Evolutionary conservation across 2,797 vertebrate species (phyloP), one percentile per base, ranked within the genome.

Genomic region (Discoglossus pictus): DNA sequence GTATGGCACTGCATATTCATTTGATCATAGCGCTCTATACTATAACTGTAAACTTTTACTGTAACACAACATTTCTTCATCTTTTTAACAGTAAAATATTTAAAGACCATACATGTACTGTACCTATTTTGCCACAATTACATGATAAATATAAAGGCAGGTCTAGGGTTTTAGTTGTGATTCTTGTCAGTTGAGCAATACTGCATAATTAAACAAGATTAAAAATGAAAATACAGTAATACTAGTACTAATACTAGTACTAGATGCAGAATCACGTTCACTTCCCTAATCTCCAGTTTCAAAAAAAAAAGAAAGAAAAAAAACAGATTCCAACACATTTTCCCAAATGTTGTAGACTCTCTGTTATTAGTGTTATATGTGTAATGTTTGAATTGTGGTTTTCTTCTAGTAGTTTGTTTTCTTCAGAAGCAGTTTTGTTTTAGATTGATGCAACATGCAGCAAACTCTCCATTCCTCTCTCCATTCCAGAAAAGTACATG

Each of bases 51-150:
- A n/a, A n/a, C n/a, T n/a, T n/a, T n/a, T n/a, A n/a, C n/a, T n/a
- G n/a, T n/a, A n/a, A n/a, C n/a, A n/a, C n/a, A n/a, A n/a, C n/a
- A n/a, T n/a, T n/a, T n/a, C n/a, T n/a, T n/a, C n/a, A n/a, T n/a
- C n/a, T n/a, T n/a, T n/a, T n/a, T n/a, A n/a, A n/a, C n/a, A n/a
- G n/a, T n/a, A n/a, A n/a, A n/a, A n/a, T n/a, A n/a, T n/a, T n/a
- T 4, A 58, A 74, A 82, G 78, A 65, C 72, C 79, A 53, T 79
- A 80, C 77, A 58, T 77, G 53, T 43, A 66, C n/a, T 34, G 16
- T 36, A 35, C 16, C 52, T 13, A 38, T 20, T 5, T 54, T 21
- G 27, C 4, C 4, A 31, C 8, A 31, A 31, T 9, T 54, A 20
- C 20, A 2, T 36, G 8, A 20, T 36, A 54, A 38, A 12, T 38